Base-by-base conservation (phyloP, 2,113 vertebrate species). In the Morone chrysops region DNA sequence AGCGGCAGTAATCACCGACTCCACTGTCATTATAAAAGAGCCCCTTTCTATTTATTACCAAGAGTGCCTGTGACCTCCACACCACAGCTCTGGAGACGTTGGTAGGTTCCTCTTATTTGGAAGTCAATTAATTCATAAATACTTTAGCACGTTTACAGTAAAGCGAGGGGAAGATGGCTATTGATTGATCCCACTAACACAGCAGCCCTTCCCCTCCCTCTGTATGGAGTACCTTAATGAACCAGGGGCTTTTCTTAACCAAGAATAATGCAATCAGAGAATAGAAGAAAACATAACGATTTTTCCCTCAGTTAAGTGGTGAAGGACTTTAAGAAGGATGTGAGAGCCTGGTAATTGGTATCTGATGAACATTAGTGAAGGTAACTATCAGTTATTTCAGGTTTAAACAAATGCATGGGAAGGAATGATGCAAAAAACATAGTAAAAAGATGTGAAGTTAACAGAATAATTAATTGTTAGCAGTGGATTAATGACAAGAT, bases 101-200 rank as follows among this genome's bases (percentile, higher is more conserved):
- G 70, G 72, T 86, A 74, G 60, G 61, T 80, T 90, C 74, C 75
- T 90, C 88, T 92, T 87, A 92, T 94, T 94, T 93, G 90, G 88
- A 92, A 94, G 95, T 96, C 95, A 95, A 96, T 95, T 95, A 93
- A 95, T 95, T 95, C 95, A 96, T 96, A 94, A 96, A 96, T 96
- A 96, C 94, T 96, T 96, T 89, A 96, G 92, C 91, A 87, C 89
- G 69, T 94, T 96, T 96, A 95, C 95, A 92, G 94, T 95, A 96
- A 94, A 88, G 90, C 88, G 80, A 92, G 89, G 90, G 92, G 90
- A 93, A 93, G 90, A 94, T 93, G 91, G 92, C 76, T 95, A 96
- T 96, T 93, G 95, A 96, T 95, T 92, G 70, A 89, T 90, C 93
- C 92, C 92, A 94, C 92, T 95, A 95, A 94, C 91, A 93, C 85